Evolutionary conservation across 2,888 invertebrate species (phyloP).

Genomic region (Iphiclides podalirius): DNA sequence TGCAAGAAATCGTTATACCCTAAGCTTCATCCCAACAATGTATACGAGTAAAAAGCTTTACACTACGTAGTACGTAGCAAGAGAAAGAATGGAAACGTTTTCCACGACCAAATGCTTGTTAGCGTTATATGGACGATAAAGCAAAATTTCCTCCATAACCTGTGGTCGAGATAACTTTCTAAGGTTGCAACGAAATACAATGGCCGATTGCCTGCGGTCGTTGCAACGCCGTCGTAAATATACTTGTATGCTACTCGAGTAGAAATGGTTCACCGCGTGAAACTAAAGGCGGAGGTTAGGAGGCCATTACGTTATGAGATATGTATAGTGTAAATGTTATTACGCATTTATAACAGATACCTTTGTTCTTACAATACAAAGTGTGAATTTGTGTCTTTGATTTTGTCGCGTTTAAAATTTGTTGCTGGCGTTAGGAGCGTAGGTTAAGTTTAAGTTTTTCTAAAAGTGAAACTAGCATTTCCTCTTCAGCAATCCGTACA

Average conservation of each 20-base stretch:
- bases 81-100: conserved; percentile 39
- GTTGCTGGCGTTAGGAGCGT: no score
- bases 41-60: background rate
- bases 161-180: conserved; percentile 22
- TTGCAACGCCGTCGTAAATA: conserved; percentile 2
- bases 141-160: conserved; percentile 41
- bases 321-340: no score
- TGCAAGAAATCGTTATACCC: no score
- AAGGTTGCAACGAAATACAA: conserved; percentile 19
- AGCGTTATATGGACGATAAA: conserved; percentile 48
- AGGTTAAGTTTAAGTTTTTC: no score
- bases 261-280: conserved; percentile 13
- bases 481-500: no score
- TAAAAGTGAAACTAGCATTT: no score
- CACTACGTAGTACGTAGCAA: background rate
- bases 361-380: no score
- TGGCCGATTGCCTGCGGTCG: conserved; percentile 13
- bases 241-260: conserved; percentile 12
- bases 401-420: no score
- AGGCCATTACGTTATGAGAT: no score
- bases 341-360: no score
- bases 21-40: no score
- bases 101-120: conserved; percentile 34
- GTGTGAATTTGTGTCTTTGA: no score
- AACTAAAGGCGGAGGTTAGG: background rate